These are phyloP conservation scores for Romanogobio albipinnatus DNA, from an alignment of 2,113 vertebrate species.

Conservation along the genomic window DNA sequence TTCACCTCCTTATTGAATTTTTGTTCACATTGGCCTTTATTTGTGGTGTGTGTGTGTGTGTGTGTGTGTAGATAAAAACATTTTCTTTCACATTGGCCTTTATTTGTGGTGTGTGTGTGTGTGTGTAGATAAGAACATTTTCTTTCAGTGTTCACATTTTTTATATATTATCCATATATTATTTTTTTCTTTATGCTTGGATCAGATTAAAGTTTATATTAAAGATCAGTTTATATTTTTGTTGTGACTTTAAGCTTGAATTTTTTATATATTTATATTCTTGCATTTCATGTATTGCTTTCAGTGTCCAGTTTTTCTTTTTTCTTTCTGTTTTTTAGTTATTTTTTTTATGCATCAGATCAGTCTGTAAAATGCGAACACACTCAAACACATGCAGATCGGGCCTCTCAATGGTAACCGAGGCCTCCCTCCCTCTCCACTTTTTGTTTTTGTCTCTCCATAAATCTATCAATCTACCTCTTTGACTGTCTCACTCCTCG, in stretches of 20 bases:
- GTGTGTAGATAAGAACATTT: constrained; percentile 65
- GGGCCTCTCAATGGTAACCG: constrained; percentile 87
- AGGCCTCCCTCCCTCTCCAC: constrained; percentile 63
- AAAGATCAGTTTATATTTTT: constrained; percentile 66
- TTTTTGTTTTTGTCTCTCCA: constrained; percentile 58
- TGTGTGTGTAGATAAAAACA: constrained; percentile 66
- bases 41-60: constrained; percentile 56
- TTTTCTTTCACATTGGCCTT: constrained; percentile 76
- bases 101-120: constrained; percentile 56
- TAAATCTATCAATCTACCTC: constrained; percentile 42
- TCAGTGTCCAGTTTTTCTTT: constrained; percentile 42
- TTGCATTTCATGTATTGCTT: constrained; percentile 78
- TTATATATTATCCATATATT: constrained; percentile 57
- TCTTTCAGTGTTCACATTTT: constrained; percentile 54
- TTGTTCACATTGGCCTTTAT: constrained; percentile 81
- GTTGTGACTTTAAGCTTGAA: constrained; percentile 89
- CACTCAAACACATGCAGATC: constrained; percentile 76
- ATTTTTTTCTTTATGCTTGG: constrained; percentile 66
- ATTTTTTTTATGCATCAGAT: constrained; percentile 29
- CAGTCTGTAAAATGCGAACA: constrained; percentile 61
- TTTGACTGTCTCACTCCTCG: constrained; percentile 55
- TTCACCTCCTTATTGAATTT: constrained; percentile 56
- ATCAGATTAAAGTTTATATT: constrained; percentile 66
- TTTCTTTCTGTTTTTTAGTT: background rate
- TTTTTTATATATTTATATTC: too few species aligned